phyloP scores from a whole-genome alignment of 1,140 invertebrate genomes.

The Pseudomyrmex cubaensis region DNA sequence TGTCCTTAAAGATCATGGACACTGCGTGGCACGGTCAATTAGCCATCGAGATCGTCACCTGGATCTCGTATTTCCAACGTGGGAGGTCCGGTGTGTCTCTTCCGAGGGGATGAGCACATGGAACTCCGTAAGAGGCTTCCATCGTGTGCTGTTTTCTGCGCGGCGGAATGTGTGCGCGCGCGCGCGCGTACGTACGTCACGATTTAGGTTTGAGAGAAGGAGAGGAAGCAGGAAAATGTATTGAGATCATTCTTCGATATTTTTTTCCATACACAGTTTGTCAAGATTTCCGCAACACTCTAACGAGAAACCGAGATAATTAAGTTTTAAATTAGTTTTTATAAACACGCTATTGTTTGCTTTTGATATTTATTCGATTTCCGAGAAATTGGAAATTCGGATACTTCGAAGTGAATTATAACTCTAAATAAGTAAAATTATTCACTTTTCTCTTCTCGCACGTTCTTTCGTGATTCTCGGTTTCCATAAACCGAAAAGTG shows the following conservation, averaged over 20 bases:
- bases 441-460: slow-evolving; percentile 13
- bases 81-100: slow-evolving; percentile 81
- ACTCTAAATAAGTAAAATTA: not conserved
- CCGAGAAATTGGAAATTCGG: no score
- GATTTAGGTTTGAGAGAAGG: no score
- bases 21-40: slow-evolving; percentile 80
- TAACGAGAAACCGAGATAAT: no score
- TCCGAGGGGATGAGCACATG: slow-evolving; percentile 79
- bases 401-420: no score
- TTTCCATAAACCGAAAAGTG: slow-evolving; percentile 49
- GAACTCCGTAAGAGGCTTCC: slow-evolving; percentile 82
- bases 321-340: no score
- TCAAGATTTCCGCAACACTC: no score
- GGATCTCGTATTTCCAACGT: slow-evolving; percentile 82
- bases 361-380: no score
- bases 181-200: no score
- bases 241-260: no score
- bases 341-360: no score
- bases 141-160: slow-evolving; percentile 54
- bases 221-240: no score
- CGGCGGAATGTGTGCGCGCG: slow-evolving; percentile 36
- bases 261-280: no score
- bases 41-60: slow-evolving; percentile 82
- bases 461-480: slow-evolving; percentile 1
- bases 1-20: slow-evolving; percentile 81